These are phyloP conservation scores for Melipona beecheii DNA, from an alignment of 2,888 invertebrate genomes.

Conservation along the genomic window DNA sequence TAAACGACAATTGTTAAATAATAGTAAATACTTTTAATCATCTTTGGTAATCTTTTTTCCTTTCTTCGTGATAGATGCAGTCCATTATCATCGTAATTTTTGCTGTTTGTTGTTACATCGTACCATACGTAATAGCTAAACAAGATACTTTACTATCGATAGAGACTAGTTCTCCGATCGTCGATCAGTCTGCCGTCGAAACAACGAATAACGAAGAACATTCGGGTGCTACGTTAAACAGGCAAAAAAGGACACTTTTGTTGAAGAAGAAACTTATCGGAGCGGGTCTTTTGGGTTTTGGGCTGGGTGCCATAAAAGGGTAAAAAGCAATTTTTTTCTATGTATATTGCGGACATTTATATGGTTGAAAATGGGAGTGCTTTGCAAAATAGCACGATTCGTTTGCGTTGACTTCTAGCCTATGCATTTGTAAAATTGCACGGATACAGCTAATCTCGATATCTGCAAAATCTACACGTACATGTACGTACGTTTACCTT, in stretches of 20 bases:
- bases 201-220: constrained; percentile 12
- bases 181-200: background rate
- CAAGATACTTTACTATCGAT: constrained; percentile 51
- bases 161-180: background rate
- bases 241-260: constrained; percentile 79
- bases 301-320: constrained; percentile 80
- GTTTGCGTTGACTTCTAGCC: background rate
- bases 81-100: constrained; percentile 55
- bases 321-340: constrained; percentile 48
- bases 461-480: background rate
- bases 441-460: background rate
- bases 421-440: background rate
- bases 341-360: accelerated
- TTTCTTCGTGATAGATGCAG: constrained; percentile 70
- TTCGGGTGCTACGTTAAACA: constrained; percentile 62
- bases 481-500: background rate
- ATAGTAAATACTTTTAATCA: accelerated
- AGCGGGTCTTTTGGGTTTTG: constrained; percentile 81
- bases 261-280: constrained; percentile 81
- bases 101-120: constrained; percentile 68
- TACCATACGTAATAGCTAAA: constrained; percentile 53
- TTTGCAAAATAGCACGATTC: background rate
- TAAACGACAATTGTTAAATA: too few species aligned
- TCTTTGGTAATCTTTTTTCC: background rate
- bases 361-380: background rate